Evolutionary conservation across 2,113 vertebrate species (phyloP).

Genomic region (Accipiter virgatus): DNA sequence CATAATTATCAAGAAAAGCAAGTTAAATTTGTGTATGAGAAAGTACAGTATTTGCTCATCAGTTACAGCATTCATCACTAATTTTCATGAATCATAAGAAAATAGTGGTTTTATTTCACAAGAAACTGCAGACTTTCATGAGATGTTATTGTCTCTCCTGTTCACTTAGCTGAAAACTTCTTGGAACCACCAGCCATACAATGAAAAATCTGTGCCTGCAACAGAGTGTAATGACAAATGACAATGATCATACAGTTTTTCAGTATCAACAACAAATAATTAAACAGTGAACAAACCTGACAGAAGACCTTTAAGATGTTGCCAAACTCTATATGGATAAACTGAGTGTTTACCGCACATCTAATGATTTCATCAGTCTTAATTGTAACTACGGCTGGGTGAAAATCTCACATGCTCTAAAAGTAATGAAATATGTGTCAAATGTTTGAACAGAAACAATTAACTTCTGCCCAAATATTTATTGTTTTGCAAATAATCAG

Average conservation of each 20-base stretch:
- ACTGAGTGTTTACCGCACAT: conserved; percentile 76
- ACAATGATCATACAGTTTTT: conserved; percentile 59
- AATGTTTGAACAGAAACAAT: conserved; percentile 67
- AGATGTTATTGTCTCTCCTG: neutral
- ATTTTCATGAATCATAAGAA: neutral
- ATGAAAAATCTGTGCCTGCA: conserved; percentile 34
- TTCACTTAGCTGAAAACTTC: conserved; percentile 7
- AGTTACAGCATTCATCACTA: neutral
- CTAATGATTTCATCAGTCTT: conserved; percentile 85
- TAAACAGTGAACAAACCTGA: conserved; percentile 77
- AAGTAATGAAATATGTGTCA: conserved; percentile 74
- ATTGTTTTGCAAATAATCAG: conserved; percentile 70
- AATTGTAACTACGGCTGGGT: conserved; percentile 69
- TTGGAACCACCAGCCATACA: neutral
- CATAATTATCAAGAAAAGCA: neutral
- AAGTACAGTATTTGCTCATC: neutral
- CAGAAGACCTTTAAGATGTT: conserved; percentile 81
- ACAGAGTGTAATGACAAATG: conserved; percentile 58
- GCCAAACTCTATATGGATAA: conserved; percentile 77
- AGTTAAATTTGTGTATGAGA: neutral
- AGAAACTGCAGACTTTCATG: neutral
- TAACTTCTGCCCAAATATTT: conserved; percentile 70
- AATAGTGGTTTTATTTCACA: neutral
- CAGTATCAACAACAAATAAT: conserved; percentile 70
- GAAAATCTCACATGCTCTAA: conserved; percentile 59